These are phyloP conservation scores for Pomacea maculata DNA, from an alignment of 1,140 invertebrate genomes.

Conservation along the genomic window DNA sequence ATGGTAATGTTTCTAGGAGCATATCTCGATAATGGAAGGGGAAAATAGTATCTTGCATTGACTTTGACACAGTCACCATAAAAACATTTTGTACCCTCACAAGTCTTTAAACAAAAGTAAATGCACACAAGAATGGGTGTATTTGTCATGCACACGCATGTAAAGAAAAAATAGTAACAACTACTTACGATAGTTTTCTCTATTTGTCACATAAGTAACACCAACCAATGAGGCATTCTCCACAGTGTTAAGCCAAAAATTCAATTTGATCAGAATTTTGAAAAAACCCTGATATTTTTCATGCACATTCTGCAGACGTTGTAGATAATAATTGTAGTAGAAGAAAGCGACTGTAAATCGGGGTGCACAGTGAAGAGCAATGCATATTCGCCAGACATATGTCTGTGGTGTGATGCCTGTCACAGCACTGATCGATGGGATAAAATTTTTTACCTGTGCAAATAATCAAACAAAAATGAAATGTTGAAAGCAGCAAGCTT, in stretches of 20 bases:
- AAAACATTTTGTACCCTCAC: background rate
- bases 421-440: conserved; percentile 94
- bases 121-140: background rate
- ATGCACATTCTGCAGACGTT: conserved; percentile 42
- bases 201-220: conserved; percentile 91
- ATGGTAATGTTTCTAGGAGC: no score
- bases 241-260: conserved; percentile 85
- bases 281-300: conserved; percentile 62
- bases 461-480: background rate
- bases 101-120: background rate
- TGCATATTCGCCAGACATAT: conserved; percentile 90
- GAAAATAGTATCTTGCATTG: no score
- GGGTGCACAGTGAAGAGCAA: conserved; percentile 89
- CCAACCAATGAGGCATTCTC: conserved; percentile 85
- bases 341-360: conserved; percentile 81
- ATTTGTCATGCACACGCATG: background rate
- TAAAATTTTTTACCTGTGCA: conserved; percentile 80
- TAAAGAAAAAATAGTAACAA: background rate
- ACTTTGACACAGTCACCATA: background rate
- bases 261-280: conserved; percentile 75
- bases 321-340: conserved; percentile 76
- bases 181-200: conserved; percentile 92
- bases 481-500: no score
- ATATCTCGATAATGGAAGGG: no score
- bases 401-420: conserved; percentile 91